Percentiles rank a stretch among this genome's conserved stretches.
Evolutionary conservation across 2,797 vertebrate species (phyloP).

Genomic region (Pelochelys cantorii): DNA sequence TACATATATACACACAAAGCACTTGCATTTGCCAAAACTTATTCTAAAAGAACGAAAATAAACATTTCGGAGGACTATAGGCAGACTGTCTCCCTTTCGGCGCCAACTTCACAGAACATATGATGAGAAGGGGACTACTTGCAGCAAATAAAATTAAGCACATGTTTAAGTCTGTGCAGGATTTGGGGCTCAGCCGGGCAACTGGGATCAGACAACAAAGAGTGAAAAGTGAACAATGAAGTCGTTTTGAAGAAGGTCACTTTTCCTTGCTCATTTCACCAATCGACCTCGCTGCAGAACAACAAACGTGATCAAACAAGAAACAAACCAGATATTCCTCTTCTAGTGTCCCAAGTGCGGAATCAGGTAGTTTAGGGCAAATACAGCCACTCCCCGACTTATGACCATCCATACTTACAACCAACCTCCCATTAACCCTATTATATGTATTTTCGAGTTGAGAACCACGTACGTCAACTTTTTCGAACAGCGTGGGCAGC

Average conservation of each 20-base stretch:
- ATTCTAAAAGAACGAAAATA: slow-evolving; percentile 54
- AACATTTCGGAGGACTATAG: slow-evolving; percentile 32
- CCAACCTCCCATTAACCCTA: too few species aligned
- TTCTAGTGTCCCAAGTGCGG: slow-evolving; percentile 38
- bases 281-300: slow-evolving; percentile 61
- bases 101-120: slow-evolving; percentile 42
- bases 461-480: too few species aligned
- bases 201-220: background rate
- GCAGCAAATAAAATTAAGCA: background rate
- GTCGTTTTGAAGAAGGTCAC: background rate
- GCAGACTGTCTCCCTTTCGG: slow-evolving; percentile 61
- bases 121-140: slow-evolving; percentile 43
- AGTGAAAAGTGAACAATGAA: background rate
- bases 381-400: background rate
- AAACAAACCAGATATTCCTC: slow-evolving; percentile 72
- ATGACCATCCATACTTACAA: too few species aligned
- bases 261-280: slow-evolving; percentile 63
- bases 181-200: accelerated
- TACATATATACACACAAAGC: slow-evolving; percentile 18
- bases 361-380: slow-evolving; percentile 30
- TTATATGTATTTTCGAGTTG: too few species aligned
- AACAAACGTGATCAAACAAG: slow-evolving; percentile 59
- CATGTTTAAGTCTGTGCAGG: accelerated
- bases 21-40: slow-evolving; percentile 49
- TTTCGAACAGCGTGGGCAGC: too few species aligned